Evolutionary conservation across 2,113 vertebrate genomes (phyloP), one percentile per base, ranked within the genome.

Genomic region (Dipodomys spectabilis): DNA sequence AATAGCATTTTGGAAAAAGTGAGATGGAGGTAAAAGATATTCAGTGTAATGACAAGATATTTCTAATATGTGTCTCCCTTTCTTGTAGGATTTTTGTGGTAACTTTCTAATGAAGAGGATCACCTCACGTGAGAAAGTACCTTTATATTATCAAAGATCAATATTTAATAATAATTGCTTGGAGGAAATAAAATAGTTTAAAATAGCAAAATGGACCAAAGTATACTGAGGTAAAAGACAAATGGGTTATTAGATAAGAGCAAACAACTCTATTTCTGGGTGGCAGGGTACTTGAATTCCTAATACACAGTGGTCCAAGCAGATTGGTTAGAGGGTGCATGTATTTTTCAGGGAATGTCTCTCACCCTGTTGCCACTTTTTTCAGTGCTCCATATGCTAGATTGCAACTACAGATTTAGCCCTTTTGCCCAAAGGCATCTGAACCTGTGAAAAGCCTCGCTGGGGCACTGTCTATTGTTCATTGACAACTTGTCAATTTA

Each of bases 391-490:
- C 98, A 98, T 98, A 98, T 98, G 98, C 97, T 98, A 98, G 97
- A 97, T 98, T 97, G 97, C 97, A 98, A 95, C 97, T 97, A 97
- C 98, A 98, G 98, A 98, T 98, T 98, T 98, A 98, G 98, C 97
- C 98, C 97, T 97, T 98, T 98, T 98, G 98, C 98, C 98, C 98
- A 99, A 98, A 98, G 98, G 98, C 98, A 98, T 97, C 97, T 79
- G 98, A 98, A 99, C 98, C 98, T 98, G 98, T 98, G 98, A 99
- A 99, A 99, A 99, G 98, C 98, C 98, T 98, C 98, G 97, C 98
- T 98, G 98, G 98, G 98, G 98, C 97, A 97, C 97, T 97, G 98
- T 98, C 98, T 98, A 98, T 98, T 98, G 97, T 98, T 98, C 98
- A 98, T 98, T 98, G 98, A 99, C 98, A 99, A 98, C 98, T 98